A percentile compares a stretch with the other conserved stretches of the same genome.
Conservation (phyloP, 2,888 invertebrate species). For the Norana najaformis region DNA sequence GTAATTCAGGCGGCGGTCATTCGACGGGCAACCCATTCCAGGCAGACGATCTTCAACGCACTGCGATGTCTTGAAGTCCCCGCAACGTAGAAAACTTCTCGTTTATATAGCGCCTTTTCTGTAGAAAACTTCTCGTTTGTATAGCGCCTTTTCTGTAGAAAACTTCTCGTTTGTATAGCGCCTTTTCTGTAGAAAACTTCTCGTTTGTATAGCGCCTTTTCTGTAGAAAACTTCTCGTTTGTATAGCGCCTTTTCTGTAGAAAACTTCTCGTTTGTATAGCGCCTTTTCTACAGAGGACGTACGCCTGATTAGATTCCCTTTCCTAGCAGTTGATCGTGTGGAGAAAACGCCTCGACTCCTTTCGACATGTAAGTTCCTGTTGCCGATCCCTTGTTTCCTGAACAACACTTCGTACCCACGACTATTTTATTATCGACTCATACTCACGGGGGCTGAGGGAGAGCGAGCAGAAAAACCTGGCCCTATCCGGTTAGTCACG, state of each 20-base stretch:
- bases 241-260: not conserved
- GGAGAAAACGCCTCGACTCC: not conserved
- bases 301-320: too few species aligned
- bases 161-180: not conserved
- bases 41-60: not conserved
- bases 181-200: not conserved
- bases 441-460: too few species aligned
- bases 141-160: not conserved
- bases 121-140: not conserved
- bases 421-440: too few species aligned
- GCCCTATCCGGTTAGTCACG: not conserved
- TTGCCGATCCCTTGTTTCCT: not conserved
- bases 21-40: not conserved
- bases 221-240: not conserved
- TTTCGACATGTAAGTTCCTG: not conserved
- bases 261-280: not conserved
- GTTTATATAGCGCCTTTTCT: not conserved
- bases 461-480: not conserved
- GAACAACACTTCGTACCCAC: too few species aligned
- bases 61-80: not conserved
- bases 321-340: not conserved
- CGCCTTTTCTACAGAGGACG: not conserved
- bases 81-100: too few species aligned
- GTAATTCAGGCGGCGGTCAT: not conserved
- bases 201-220: not conserved